Base-by-base conservation (phyloP, 1,140 invertebrate genomes). In the Chironomus tepperi region DNA sequence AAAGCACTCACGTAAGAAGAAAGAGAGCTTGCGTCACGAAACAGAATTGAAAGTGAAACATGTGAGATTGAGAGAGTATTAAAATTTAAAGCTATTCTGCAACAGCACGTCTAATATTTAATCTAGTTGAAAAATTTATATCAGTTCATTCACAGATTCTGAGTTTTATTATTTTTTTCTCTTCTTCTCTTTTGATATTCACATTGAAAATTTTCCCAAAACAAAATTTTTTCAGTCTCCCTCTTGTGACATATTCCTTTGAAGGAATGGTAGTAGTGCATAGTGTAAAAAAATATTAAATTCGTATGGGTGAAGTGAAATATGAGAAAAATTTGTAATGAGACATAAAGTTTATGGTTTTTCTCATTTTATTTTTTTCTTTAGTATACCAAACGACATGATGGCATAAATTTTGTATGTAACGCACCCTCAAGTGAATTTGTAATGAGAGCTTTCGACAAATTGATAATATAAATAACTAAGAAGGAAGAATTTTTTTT, bases 241-340 rank as follows among this genome's bases (percentile, higher is more conserved):
- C 24, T 34, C 5, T 34, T 34, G 5, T 34, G 24, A 34, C 24
- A 34, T 34, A 34, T 34, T 34, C 8, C 12, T 12, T 10, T 57
- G 47, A 57, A 12, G 15, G 15, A 15, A n/a, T n/a, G n/a, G 47
- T 57, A 57, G 15, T 0, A 57, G 5, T n/a, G 47, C 47, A 57
- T 15, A 57, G 47, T 5, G n/a, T 15, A n/a, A 57, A 57, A 57
- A 57, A 57, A n/a, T 57, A 12, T n/a, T 57, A 15, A 57, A 57
- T n/a, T 9, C n/a, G 47, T 57, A 57, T 15, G 12, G 47, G 47
- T 57, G 47, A 12, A n/a, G 47, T 57, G 12, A 57, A 15, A 57
- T 57, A 57, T 57, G 47, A 57, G 47, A n/a, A n/a, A 57, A 57
- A 57, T 57, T 57, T 57, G 47, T 57, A 57, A 57, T 57, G 47